Evolutionary conservation across 2,113 vertebrate genomes (phyloP).

Genomic region (Rhynchomys soricoides): DNA sequence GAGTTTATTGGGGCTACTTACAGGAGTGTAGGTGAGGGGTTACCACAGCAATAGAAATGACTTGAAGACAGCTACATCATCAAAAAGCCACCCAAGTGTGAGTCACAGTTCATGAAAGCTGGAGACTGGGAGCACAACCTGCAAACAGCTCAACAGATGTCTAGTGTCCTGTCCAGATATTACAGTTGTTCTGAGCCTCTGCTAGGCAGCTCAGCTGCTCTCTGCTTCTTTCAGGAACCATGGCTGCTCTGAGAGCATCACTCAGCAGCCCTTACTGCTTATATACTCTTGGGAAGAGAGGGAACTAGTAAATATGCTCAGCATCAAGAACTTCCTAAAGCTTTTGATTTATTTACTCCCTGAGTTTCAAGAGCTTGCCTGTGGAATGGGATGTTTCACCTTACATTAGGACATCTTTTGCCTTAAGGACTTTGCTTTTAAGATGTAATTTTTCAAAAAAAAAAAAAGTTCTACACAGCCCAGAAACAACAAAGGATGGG

Average conservation of each 20-base stretch:
- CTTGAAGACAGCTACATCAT: not conserved
- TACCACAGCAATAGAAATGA: not conserved
- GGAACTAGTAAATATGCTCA: not conserved
- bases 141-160: not conserved
- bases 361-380: not conserved
- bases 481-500: not conserved
- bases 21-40: not conserved
- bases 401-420: too few species aligned
- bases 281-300: not conserved
- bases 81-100: not conserved
- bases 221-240: not conserved
- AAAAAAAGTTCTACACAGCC: not conserved
- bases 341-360: not conserved
- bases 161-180: too few species aligned
- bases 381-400: not conserved
- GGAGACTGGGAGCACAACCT: not conserved
- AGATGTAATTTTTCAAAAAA: not conserved
- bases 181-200: not conserved
- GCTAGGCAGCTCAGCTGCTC: not conserved
- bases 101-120: not conserved
- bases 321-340: not conserved
- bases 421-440: not conserved
- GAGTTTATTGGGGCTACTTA: not conserved
- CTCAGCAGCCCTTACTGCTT: not conserved
- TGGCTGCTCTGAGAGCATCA: not conserved